Percentiles rank a stretch among this genome's conserved stretches.
These are phyloP conservation scores for Luperina nickerlii DNA, from an alignment of 2,888 invertebrate genomes.

Conservation along the genomic window DNA sequence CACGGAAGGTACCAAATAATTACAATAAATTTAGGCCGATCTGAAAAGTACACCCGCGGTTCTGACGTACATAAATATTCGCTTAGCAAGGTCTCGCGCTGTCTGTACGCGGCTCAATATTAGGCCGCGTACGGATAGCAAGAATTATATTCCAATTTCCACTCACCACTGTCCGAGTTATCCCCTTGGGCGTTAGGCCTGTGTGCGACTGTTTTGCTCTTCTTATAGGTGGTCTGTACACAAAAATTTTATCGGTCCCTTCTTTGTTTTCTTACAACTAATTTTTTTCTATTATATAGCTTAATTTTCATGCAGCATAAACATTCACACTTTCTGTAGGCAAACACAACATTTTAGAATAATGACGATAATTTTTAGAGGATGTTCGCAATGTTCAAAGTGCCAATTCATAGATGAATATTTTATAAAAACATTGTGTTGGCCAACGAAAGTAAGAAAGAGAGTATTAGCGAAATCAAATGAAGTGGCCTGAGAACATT, in stretches of 20 bases:
- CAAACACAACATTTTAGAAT: constrained; percentile 80
- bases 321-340: constrained; percentile 85
- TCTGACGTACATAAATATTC: too few species aligned
- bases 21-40: too few species aligned
- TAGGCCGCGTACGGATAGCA: too few species aligned
- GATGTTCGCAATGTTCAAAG: constrained; percentile 73
- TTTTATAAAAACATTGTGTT: constrained; percentile 76
- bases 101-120: too few species aligned
- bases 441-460: constrained; percentile 68
- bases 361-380: constrained; percentile 34
- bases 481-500: constrained; percentile 81
- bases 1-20: too few species aligned
- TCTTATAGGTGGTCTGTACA: constrained; percentile 81
- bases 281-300: constrained; percentile 74
- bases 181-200: constrained; percentile 71
- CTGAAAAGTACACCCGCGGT: too few species aligned
- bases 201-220: constrained; percentile 72
- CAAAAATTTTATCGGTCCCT: constrained; percentile 82
- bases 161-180: constrained; percentile 74
- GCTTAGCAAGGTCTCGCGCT: neutral
- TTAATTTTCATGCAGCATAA: constrained; percentile 73
- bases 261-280: constrained; percentile 79
- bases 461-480: constrained; percentile 50
- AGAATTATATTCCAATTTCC: neutral
- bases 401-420: constrained; percentile 75